Base-by-base conservation (phyloP, 2,888 invertebrate species). In the Sylvicola fuscatus region DNA sequence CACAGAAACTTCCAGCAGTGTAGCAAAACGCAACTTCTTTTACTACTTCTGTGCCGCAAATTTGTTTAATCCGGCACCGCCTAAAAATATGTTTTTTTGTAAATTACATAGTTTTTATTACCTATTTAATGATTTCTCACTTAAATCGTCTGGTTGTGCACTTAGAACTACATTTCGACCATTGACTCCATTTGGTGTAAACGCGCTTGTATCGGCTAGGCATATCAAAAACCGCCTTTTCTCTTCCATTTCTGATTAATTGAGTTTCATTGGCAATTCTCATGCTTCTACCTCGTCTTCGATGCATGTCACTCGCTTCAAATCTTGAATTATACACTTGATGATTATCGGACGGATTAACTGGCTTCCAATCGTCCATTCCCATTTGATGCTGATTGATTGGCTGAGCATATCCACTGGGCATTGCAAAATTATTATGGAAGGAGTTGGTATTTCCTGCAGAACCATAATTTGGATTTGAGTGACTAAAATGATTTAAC, bases 1-100 rank as follows among this genome's bases (percentile, higher is more conserved):
- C 80, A 52, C 90, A 90, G 48, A 71, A 72, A 37, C 80, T 78
- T 35, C 79, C 80, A 43, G 81, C 77, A 29, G 76, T 68, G 51
- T 81, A 84, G 52, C 90, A 92, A 49, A 79, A 81, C 3, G 86
- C 83, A 5, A 78, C 78, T 57, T 90, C 84, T 40, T 73, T 70
- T 36, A 89, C 69, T 28, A 79, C 70, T 50, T 77, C 75, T 32
- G 70, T 71, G 2, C 77, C 77, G 48, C 90, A 92, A 44, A 80
- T 64, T 8, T 72, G 67, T 2, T 69, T 69, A 46, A 70, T 69
- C 47, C 69, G 69, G 55, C 89, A 90, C 50, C 71, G 69, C 53
- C 86, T 78, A 35, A 32, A 32, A 28, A 29, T 28, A 10, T 32
- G 31, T 38, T 28, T 33, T 34, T 12, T 7, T 4, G 14, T 28